phyloP scores from a whole-genome alignment of 2,888 invertebrate species.

The Habroteleia sp. region DNA sequence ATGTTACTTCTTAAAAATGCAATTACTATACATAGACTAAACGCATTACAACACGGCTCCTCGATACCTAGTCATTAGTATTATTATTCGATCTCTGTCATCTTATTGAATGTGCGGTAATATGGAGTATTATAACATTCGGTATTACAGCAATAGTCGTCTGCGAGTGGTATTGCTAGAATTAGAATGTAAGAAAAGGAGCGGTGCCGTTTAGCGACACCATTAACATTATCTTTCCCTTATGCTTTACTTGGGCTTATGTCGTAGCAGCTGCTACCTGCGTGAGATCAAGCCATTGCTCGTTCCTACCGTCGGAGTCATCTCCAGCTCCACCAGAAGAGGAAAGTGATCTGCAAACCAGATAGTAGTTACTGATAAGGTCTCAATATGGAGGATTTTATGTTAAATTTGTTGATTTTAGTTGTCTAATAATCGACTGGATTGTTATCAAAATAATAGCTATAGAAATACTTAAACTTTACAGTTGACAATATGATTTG shows the following conservation, averaged over 20 bases:
- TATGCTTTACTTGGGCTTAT: slow-evolving; percentile 77
- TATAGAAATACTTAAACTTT: too few species aligned
- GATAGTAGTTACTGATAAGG: slow-evolving; percentile 33
- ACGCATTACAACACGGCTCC: slow-evolving; percentile 79
- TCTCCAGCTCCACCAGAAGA: slow-evolving; percentile 93
- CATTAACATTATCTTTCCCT: slow-evolving; percentile 68
- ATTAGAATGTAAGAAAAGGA: slow-evolving; percentile 78
- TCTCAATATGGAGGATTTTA: slow-evolving; percentile 8
- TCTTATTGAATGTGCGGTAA: slow-evolving; percentile 77
- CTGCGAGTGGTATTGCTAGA: slow-evolving; percentile 78
- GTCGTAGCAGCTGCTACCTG: slow-evolving; percentile 87
- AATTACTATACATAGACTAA: slow-evolving; percentile 80
- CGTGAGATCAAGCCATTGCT: slow-evolving; percentile 92
- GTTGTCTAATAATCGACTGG: slow-evolving; percentile 21
- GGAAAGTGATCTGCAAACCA: slow-evolving; percentile 91
- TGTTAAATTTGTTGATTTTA: slow-evolving; percentile 5
- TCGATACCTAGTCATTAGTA: slow-evolving; percentile 77
- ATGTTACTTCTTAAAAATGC: slow-evolving; percentile 77
- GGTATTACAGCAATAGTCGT: slow-evolving; percentile 74
- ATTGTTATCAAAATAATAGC: too few species aligned
- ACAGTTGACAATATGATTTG: too few species aligned
- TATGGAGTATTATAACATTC: slow-evolving; percentile 76
- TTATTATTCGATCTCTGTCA: slow-evolving; percentile 73
- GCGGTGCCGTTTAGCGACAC: slow-evolving; percentile 68
- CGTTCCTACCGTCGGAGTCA: slow-evolving; percentile 89